A percentile compares a stretch with the other conserved stretches of the same genome.
Evolutionary conservation across 2,888 invertebrate species (phyloP).

Genomic region (Dione vanillae): DNA sequence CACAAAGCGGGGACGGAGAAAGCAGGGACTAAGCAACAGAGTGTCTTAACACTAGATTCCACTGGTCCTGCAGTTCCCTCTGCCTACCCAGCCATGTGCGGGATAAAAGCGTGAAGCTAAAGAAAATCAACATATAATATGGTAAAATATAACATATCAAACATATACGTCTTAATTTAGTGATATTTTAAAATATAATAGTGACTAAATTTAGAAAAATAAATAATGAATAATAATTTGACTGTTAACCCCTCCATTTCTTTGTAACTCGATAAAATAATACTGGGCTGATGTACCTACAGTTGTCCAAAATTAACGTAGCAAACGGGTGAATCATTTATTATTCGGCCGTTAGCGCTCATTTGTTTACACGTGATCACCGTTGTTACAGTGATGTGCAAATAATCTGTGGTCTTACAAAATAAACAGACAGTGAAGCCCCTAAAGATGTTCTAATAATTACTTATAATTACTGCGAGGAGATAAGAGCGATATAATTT

Average conservation of each 20-base stretch:
- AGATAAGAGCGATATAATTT: background rate
- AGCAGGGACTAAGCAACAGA: too few species aligned
- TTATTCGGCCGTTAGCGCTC: constrained; percentile 48
- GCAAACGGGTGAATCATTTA: constrained; percentile 50
- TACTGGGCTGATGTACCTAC: constrained; percentile 17
- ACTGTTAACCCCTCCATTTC: background rate
- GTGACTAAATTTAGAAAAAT: too few species aligned
- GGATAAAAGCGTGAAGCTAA: too few species aligned
- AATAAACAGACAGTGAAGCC: background rate
- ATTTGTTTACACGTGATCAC: constrained; percentile 26
- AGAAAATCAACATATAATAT: too few species aligned
- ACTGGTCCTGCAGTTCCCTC: too few species aligned
- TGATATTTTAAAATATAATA: too few species aligned
- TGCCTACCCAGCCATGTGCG: too few species aligned
- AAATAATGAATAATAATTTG: too few species aligned
- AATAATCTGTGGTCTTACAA: constrained; percentile 7
- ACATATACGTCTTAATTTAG: background rate
- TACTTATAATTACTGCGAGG: background rate
- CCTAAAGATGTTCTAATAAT: background rate
- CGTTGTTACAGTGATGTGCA: constrained; percentile 15
- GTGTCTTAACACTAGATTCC: too few species aligned
- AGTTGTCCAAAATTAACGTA: constrained; percentile 52
- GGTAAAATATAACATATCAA: too few species aligned
- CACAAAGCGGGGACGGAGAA: too few species aligned
- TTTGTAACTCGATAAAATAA: constrained; percentile 15